phyloP scores from a whole-genome alignment of 2,888 invertebrate species.

The Seira musarum region DNA sequence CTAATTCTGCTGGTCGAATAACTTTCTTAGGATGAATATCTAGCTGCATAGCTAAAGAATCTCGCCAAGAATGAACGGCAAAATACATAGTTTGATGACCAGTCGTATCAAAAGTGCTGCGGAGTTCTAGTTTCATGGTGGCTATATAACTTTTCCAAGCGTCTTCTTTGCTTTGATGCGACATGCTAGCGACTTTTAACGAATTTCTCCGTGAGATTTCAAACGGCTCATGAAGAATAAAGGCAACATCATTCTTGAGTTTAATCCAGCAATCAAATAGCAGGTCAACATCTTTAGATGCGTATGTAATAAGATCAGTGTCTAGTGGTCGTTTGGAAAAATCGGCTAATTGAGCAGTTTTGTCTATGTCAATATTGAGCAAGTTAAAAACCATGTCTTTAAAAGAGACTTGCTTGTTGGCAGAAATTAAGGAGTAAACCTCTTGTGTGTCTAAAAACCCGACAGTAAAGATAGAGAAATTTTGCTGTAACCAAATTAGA shows the following conservation, averaged over 20 bases:
- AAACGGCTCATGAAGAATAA: neutral
- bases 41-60: neutral
- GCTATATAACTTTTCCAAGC: neutral
- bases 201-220: neutral
- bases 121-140: neutral
- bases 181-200: neutral
- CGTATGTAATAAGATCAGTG: neutral
- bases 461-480: slow-evolving; percentile 22
- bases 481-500: slow-evolving; percentile 2
- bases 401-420: neutral
- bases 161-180: neutral
- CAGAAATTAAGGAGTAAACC: neutral
- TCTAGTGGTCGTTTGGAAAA: neutral
- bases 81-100: neutral
- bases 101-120: neutral
- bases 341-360: neutral
- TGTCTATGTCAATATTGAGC: neutral
- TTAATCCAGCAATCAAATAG: neutral
- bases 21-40: neutral
- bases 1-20: neutral
- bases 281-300: neutral
- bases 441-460: slow-evolving; percentile 26
- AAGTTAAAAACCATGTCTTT: neutral
- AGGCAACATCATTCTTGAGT: neutral
- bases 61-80: neutral